Percentiles rank a stretch among this genome's conserved stretches.
Conservation (phyloP, 2,888 invertebrate species). For the Nomada fabriciana region DNA sequence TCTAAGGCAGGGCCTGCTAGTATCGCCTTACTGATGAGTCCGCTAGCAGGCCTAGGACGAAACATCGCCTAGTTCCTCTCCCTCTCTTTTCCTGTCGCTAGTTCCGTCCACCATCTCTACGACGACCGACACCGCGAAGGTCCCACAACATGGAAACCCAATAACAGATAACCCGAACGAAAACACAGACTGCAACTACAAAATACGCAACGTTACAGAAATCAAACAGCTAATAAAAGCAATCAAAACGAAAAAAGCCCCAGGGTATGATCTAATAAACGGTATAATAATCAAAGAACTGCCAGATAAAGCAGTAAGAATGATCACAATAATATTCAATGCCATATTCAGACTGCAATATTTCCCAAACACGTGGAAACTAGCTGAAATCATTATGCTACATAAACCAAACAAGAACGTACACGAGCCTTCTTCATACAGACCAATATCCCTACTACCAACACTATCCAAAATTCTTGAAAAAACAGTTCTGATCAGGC, state of each 20-base stretch:
- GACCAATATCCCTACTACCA: no score
- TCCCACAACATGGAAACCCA: background rate
- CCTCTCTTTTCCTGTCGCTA: no score
- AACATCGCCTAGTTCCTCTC: no score
- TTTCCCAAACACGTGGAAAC: background rate
- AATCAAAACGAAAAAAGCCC: background rate
- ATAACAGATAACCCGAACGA: background rate
- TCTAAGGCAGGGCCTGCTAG: no score
- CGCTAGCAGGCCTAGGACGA: no score
- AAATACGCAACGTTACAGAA: background rate
- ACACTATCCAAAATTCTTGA: conserved; percentile 68
- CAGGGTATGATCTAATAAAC: background rate
- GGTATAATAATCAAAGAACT: background rate
- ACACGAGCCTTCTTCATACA: no score
- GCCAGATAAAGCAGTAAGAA: background rate
- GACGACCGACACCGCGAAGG: no score
- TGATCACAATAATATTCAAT: no score
- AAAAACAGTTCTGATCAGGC: conserved; percentile 62
- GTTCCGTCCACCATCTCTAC: no score
- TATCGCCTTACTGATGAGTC: no score
- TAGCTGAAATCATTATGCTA: background rate
- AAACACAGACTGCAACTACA: background rate
- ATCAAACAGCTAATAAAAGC: background rate
- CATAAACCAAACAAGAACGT: conserved; percentile 67
- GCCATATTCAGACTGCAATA: background rate